These are phyloP conservation scores for Laterallus jamaicensis DNA, from an alignment of 2,113 vertebrate genomes.

Conservation along the genomic window DNA sequence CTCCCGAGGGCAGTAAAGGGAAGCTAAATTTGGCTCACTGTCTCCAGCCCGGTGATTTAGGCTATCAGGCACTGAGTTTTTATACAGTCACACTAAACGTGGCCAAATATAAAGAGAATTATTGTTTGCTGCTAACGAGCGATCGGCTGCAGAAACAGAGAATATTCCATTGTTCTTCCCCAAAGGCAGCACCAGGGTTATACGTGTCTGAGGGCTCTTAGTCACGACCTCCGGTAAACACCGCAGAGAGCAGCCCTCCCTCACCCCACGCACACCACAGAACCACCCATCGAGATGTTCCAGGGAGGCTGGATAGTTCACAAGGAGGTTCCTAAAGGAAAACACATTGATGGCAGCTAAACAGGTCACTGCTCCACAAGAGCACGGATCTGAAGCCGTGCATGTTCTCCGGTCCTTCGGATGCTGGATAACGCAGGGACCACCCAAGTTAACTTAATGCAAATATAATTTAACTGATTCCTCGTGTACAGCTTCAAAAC, in stretches of 20 bases:
- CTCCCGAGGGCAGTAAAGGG: background rate
- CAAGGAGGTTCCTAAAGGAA: conserved; percentile 53
- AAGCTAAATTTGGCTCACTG: background rate
- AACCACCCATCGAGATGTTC: conserved; percentile 67
- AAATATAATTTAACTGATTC: conserved; percentile 72
- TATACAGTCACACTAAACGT: background rate
- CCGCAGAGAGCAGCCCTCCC: background rate
- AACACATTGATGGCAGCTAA: conserved; percentile 58
- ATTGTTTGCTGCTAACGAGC: background rate
- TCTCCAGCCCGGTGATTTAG: background rate
- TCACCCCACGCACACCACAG: background rate
- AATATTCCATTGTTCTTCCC: background rate
- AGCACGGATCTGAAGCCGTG: conserved; percentile 36
- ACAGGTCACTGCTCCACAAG: conserved; percentile 53
- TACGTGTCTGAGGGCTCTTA: background rate
- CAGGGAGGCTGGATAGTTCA: conserved; percentile 38
- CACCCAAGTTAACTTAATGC: conserved; percentile 74
- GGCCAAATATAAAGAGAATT: background rate
- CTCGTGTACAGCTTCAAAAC: conserved; percentile 19
- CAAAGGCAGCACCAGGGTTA: background rate
- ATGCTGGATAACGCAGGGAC: conserved; percentile 55
- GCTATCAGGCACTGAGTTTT: background rate
- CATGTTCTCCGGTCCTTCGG: conserved; percentile 46
- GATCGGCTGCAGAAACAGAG: background rate
- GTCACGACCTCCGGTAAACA: background rate